Conservation (phyloP, 2,113 vertebrate species). For the Poeciliopsis retropinna region DNA sequence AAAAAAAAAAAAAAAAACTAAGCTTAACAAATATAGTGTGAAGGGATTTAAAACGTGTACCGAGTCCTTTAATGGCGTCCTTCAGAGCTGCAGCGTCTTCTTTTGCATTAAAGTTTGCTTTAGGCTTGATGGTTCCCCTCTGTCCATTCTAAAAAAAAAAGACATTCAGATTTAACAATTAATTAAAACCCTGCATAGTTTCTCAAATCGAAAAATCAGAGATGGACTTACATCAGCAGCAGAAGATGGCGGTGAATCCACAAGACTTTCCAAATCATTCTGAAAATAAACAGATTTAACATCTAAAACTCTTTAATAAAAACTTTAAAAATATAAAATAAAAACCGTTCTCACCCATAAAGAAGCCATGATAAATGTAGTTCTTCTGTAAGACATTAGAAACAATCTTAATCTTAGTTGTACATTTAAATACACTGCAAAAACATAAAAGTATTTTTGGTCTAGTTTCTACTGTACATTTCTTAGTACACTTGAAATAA, state of each 20-base stretch:
- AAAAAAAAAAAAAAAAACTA: too few species aligned
- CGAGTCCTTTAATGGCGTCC: conserved; percentile 80
- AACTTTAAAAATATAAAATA: background rate
- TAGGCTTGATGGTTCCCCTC: conserved; percentile 74
- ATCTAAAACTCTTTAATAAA: background rate
- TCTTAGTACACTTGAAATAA: too few species aligned
- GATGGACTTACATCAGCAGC: conserved; percentile 5
- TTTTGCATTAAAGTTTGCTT: conserved; percentile 66
- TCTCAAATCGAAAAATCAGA: fast-evolving
- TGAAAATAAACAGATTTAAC: conserved; percentile 13
- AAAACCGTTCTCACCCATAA: conserved; percentile 50
- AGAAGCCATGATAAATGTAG: conserved; percentile 45
- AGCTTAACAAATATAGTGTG: background rate
- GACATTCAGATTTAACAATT: background rate
- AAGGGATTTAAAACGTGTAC: conserved; percentile 50
- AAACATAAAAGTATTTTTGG: too few species aligned
- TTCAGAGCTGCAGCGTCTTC: conserved; percentile 76
- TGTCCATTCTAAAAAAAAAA: conserved; percentile 60
- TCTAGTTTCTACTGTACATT: too few species aligned
- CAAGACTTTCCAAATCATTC: conserved; percentile 55
- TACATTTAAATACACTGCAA: background rate
- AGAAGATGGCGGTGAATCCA: conserved; percentile 19
- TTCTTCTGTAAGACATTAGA: background rate
- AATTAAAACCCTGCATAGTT: background rate
- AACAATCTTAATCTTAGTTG: background rate